Base-by-base conservation (phyloP, 2,888 invertebrate species). In the Liopterus haemorrhoidalis region DNA sequence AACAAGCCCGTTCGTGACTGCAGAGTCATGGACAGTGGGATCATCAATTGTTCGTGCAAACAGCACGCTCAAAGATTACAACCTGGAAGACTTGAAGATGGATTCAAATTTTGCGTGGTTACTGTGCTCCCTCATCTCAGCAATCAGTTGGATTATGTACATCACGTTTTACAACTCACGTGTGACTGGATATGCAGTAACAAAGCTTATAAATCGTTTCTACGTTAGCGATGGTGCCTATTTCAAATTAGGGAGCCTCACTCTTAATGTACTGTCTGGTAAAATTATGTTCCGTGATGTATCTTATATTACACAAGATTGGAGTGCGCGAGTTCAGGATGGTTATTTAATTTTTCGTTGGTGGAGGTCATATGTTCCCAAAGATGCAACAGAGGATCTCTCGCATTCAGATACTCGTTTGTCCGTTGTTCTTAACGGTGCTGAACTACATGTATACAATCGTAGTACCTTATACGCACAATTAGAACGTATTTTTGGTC, bases 281-380 rank as follows among this genome's bases (percentile, higher is more conserved):
- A 97, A 97, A 72, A 85, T 99, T 41, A 97, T 97, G 96, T 95
- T 97, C 67, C 78, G 94, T 46, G 94, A 97, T 71, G 82, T 97
- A 56, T 85, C 90, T 41, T 94, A 90, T 62, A 87, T 94, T 49
- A 93, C 89, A 51, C 87, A 90, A 62, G 96, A 99, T 72, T 94
- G 87, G 68, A 87, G 92, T 21, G 68, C 94, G 28, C 78, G 95
- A 52, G 81, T 95, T 52, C 95, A 95, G 67, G 96, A 97, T 72
- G 97, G 96, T 2, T 95, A 93, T 77, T 75, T 95, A 51, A 92
- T 96, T 69, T 97, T 99, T 70, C 78, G 95, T 37, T 99, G 95
- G 91, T 99, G 97, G 97, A 76, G 92, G 52, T 87, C 91, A 22
- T 94, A 94, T 66, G 85, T 93, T 38, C 91, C 92, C 36, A 93